A percentile compares a stretch with the other conserved stretches of the same genome.
Evolutionary conservation across 2,113 vertebrate species (phyloP).

Genomic region (Macroglossus sobrinus): DNA sequence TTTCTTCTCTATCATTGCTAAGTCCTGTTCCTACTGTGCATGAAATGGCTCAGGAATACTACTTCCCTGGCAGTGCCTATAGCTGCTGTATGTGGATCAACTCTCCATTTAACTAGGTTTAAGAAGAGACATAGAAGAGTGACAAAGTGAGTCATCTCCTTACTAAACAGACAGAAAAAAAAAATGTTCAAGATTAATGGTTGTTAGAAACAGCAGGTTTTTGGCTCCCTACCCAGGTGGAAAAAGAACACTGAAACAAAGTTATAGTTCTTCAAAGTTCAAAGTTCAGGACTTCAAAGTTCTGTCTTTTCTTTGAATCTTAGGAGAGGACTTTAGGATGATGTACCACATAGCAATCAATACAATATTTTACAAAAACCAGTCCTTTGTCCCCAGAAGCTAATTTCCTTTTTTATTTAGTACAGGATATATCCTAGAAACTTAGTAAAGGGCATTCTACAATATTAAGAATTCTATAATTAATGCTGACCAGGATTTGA

Average conservation of each 20-base stretch:
- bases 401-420: conserved; percentile 64
- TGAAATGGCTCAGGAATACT: not conserved
- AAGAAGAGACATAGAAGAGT: not conserved
- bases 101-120: not conserved
- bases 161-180: not conserved
- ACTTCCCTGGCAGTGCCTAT: not conserved
- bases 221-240: not conserved
- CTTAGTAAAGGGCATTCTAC: conserved; percentile 79
- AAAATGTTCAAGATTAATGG: not conserved
- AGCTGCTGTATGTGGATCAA: not conserved
- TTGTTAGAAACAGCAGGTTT: not conserved
- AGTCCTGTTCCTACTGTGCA: not conserved
- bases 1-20: not conserved
- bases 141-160: not conserved
- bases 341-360: not conserved
- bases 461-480: conserved; percentile 81
- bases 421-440: conserved; percentile 69
- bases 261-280: not conserved
- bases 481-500: conserved; percentile 83
- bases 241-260: not conserved
- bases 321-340: not conserved
- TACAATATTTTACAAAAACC: not conserved
- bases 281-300: not conserved
- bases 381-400: conserved; percentile 9
- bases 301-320: not conserved